Conservation (phyloP, 2,888 invertebrate genomes). For the Lithophane ornitopus region DNA sequence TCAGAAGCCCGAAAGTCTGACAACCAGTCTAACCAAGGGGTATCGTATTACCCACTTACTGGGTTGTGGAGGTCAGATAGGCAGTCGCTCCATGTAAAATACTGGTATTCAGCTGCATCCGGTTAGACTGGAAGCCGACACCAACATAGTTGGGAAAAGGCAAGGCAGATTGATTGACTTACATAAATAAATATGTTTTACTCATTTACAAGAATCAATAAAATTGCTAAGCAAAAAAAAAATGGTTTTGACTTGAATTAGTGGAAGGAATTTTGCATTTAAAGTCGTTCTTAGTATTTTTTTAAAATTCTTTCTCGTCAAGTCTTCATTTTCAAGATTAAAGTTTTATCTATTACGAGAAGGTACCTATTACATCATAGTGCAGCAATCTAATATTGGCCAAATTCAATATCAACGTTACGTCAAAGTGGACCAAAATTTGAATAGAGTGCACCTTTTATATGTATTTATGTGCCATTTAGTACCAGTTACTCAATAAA, state of each 20-base stretch:
- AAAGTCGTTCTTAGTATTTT: neutral
- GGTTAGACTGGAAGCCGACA: no score
- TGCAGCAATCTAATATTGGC: neutral
- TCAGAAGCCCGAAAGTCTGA: no score
- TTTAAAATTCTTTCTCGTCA: no score
- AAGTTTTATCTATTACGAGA: neutral
- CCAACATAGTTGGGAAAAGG: no score
- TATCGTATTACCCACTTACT: no score
- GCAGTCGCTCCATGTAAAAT: no score
- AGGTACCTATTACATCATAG: neutral
- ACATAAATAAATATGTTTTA: neutral
- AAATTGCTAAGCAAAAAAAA: neutral
- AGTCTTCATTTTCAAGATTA: neutral
- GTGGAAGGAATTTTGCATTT: neutral
- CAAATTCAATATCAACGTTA: neutral
- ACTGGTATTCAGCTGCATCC: no score
- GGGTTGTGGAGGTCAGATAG: no score
- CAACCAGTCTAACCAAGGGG: no score
- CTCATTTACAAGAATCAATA: neutral
- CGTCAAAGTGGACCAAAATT: neutral
- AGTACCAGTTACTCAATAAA: constrained; percentile 36
- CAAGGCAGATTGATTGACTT: no score
- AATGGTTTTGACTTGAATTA: neutral
- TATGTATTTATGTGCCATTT: constrained; percentile 16
- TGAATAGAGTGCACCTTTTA: constrained; percentile 13